These are phyloP conservation scores for Cydia splendana DNA, from an alignment of 1,140 invertebrate genomes.

Conservation along the genomic window DNA sequence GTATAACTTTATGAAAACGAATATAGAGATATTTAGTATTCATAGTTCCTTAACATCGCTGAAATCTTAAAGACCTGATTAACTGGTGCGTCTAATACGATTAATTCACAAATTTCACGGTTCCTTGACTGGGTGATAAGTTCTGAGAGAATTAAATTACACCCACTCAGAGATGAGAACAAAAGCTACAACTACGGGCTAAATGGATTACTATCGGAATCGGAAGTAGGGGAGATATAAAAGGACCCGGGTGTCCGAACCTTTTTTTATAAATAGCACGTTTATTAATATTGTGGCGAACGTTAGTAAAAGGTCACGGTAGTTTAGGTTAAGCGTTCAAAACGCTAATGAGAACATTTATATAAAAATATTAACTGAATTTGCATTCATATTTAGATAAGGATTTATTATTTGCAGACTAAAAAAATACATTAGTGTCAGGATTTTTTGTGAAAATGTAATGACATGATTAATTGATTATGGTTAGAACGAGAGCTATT, in stretches of 20 bases:
- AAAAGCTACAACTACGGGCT: constrained; percentile 22
- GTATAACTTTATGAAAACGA: constrained; percentile 14
- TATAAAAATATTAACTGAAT: no score
- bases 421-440: no score
- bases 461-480: no score
- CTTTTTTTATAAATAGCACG: neutral
- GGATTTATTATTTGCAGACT: no score
- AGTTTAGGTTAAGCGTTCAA: no score
- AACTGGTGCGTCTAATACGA: constrained; percentile 45
- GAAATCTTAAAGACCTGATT: constrained; percentile 44
- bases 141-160: constrained; percentile 36
- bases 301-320: neutral
- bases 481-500: no score
- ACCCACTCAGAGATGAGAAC: constrained; percentile 17
- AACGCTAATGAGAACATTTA: no score
- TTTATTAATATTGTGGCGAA: neutral
- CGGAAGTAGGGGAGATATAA: neutral
- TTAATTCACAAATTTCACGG: constrained; percentile 47
- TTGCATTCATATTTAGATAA: no score
- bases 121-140: constrained; percentile 46
- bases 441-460: no score
- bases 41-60: constrained; percentile 34
- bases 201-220: constrained; percentile 28
- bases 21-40: constrained; percentile 35
- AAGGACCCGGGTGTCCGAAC: neutral